Evolutionary conservation across 2,888 invertebrate species (phyloP), one percentile per base, ranked within the genome.

Genomic region (Drosophila pseudotalamancana): DNA sequence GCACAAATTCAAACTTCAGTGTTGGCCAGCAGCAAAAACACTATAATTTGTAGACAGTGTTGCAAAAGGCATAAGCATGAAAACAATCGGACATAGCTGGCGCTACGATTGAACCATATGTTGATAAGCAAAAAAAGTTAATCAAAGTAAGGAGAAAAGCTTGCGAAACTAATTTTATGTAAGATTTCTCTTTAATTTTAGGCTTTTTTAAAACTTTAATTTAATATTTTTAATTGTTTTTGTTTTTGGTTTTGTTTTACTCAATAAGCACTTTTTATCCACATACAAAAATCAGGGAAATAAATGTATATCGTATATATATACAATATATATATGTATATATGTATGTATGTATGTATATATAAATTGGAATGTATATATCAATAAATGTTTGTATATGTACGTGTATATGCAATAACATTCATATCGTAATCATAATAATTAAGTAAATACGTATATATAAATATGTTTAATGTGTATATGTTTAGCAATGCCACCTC

Each of bases 361-460:
- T 66, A 62, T 68, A 50, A 61, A 62, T 57, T 16, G 42, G 42
- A 42, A 50, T 69, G 54, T 67, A 50, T 69, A 63, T 57, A 71
- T 71, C 49, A 50, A 71, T 75, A 64, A 45, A 55, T 74, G 65
- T 70, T 42, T 62, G 35, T 48, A 64, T 63, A 48, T 70, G 27
- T 70, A 45, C 42, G 69, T 82, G 79, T 78, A 87, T 85, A 81
- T 87, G 85, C 85, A 82, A 85, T 85, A 87, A 81, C 81, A 81
- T 81, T 85, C 62, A 80, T 78, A 85, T 80, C 61, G 56, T 84
- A 85, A 85, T 85, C 54, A 81, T 71, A 77, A 76, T 82, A 72
- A 80, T 72, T 79, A 89, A 88, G 65, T 75, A 75, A 75, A 64
- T 71, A 72, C 56, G 77, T 77, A 73, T 88, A 67, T 75, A 68